A percentile compares a stretch with the other conserved stretches of the same genome.
Conservation (phyloP, 2,113 vertebrate genomes). For the Pandion haliaetus region DNA sequence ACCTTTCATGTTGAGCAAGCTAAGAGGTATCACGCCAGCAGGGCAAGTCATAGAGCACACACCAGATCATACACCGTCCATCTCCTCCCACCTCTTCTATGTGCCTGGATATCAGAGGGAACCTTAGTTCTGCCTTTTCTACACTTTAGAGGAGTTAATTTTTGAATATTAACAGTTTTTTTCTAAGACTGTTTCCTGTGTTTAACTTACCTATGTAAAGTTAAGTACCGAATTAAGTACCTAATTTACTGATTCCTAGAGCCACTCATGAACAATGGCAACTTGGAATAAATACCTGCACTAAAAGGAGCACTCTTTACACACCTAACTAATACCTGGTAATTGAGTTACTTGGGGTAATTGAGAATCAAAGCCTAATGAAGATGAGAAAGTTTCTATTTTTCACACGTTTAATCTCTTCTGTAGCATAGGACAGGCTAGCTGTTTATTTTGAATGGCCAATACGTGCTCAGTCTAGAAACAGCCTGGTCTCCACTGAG, state of each 20-base stretch:
- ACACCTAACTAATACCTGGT: not conserved
- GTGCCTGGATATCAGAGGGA: not conserved
- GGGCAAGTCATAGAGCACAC: not conserved
- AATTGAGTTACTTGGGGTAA: no score
- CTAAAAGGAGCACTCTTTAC: not conserved
- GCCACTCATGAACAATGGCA: not conserved
- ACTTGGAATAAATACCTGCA: not conserved
- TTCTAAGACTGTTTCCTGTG: not conserved
- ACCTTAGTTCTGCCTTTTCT: not conserved
- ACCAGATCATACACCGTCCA: no score
- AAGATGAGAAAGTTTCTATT: not conserved
- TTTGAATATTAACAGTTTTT: not conserved
- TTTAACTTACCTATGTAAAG: not conserved
- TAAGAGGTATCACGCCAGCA: not conserved
- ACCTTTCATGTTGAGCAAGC: not conserved
- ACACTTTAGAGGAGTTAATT: not conserved
- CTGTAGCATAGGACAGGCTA: fast-evolving
- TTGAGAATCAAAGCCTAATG: not conserved
- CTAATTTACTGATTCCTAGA: not conserved
- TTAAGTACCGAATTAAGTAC: not conserved
- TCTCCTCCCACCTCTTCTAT: not conserved
- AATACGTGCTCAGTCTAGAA: not conserved
- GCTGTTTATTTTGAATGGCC: not conserved
- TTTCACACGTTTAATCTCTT: not conserved
- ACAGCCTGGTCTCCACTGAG: not conserved